phyloP scores from a whole-genome alignment of 2,888 invertebrate species.

The Agrochola lota region DNA sequence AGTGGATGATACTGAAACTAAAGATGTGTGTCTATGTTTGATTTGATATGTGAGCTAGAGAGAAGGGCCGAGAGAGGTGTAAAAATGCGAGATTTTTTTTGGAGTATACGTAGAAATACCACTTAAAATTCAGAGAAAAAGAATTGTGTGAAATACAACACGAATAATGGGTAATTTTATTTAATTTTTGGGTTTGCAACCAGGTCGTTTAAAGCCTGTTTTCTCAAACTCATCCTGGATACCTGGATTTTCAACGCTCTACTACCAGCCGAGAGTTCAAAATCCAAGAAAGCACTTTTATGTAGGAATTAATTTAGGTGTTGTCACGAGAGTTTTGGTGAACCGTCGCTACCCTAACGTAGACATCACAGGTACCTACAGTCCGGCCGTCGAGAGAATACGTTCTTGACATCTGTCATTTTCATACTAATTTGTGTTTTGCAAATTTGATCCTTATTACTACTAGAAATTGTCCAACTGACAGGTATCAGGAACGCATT shows the following conservation, averaged over 20 bases:
- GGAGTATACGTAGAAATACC: no score
- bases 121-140: background rate
- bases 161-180: no score
- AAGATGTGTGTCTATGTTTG: conserved; percentile 8
- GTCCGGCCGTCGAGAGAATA: no score
- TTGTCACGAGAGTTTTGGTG: no score
- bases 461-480: no score
- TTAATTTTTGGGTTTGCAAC: background rate
- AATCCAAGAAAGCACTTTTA: background rate
- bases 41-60: conserved; percentile 6
- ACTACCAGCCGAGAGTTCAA: background rate
- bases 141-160: background rate
- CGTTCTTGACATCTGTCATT: no score
- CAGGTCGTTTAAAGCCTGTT: background rate
- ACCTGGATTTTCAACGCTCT: background rate
- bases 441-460: no score
- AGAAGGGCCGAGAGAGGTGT: background rate
- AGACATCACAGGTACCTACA: no score
- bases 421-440: no score
- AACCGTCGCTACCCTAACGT: no score
- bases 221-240: background rate
- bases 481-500: no score
- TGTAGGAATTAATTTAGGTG: background rate
- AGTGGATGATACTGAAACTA: background rate
- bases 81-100: background rate